phyloP scores from a whole-genome alignment of 1,140 invertebrate genomes.

The Triops cancriformis region DNA sequence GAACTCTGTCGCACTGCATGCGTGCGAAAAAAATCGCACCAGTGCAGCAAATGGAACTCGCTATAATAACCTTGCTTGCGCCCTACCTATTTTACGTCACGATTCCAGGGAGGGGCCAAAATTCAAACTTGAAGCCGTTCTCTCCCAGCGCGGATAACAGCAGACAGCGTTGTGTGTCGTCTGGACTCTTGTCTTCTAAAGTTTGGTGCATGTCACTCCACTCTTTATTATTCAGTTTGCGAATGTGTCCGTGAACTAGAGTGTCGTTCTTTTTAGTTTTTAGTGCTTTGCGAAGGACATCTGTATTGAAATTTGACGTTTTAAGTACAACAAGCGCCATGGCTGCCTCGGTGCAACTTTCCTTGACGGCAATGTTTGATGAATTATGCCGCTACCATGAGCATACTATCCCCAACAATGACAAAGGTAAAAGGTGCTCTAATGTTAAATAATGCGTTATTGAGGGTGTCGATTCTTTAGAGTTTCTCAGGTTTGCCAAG shows the following conservation, averaged over 20 bases:
- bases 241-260: background rate
- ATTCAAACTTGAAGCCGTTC: background rate
- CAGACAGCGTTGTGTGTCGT: background rate
- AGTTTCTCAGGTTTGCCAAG: slow-evolving; percentile 58
- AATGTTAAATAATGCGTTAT: background rate
- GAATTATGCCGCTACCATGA: slow-evolving; percentile 38
- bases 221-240: background rate
- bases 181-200: background rate
- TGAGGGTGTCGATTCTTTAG: slow-evolving; percentile 40
- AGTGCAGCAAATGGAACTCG: too few species aligned
- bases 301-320: background rate
- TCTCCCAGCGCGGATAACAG: background rate
- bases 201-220: background rate
- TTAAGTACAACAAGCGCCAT: background rate
- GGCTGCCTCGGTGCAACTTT: slow-evolving; percentile 32
- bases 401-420: slow-evolving; percentile 35
- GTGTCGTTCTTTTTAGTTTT: background rate
- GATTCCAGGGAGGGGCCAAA: background rate
- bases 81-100: background rate
- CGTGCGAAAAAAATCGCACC: too few species aligned
- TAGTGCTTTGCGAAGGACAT: background rate
- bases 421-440: slow-evolving; percentile 35
- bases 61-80: too few species aligned
- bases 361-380: slow-evolving; percentile 40
- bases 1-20: too few species aligned